Base-by-base conservation (phyloP, 2,888 invertebrate genomes). In the Yponomeuta plumbellus region DNA sequence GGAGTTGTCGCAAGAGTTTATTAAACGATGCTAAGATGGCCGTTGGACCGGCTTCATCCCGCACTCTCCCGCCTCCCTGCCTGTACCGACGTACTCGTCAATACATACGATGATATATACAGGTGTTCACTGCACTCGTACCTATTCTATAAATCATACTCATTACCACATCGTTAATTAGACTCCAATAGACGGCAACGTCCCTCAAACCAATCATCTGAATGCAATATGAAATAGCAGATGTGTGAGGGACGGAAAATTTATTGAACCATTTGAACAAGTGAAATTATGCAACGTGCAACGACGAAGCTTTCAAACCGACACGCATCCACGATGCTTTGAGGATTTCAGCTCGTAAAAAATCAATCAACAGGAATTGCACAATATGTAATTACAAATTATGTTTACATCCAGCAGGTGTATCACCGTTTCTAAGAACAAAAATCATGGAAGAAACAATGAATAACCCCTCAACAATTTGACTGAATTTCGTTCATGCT, bases 1-100 rank as follows among this genome's bases (percentile, higher is more conserved):
- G 80, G 81, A 82, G 85, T 86, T 88, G 88, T 88, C 89, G 85
- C 83, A 77, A 79, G 79, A 83, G 86, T 88, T 85, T 88, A 88
- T 86, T 87, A 88, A 88, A 87, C 82, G 83, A 84, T 81, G 80
- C 79, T 81, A 86, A 85, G 86, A 87, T 84, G 85, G 84, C 84
- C 84, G 87, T 85, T 83, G 83, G 87, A 88, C 88, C 89, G 89
- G 90, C 85, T 88, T 86, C 86, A 84, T 81, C 83, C 80, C 78
- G 73, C 20, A 77, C 75, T 83, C 85, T 79, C 83, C 81, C 84
- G 84, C 80, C 20, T 52, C 56, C 23, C 82, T 79, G 80, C 76
- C 75, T 81, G 81, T 81, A 78, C 82, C 44, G 13, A 40, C 63
- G 63, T 44, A 63, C 63, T 63, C 81, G 71, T 71, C 71, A 84